phyloP scores from a whole-genome alignment of 2,113 vertebrate species.

The Peromyscus californicus region DNA sequence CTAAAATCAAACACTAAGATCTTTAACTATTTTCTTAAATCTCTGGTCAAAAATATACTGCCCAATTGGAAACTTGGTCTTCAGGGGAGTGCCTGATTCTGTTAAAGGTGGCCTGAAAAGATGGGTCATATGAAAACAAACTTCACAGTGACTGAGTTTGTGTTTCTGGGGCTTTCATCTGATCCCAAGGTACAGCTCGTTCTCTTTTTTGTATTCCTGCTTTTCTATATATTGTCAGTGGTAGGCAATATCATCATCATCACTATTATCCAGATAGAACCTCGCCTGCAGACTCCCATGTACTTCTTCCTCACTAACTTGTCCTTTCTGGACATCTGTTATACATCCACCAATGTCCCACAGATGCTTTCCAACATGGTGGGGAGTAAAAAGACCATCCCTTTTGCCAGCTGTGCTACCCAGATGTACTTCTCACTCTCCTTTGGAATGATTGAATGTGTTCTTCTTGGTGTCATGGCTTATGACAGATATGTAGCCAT shows the following conservation, averaged over 20 bases:
- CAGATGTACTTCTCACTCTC: constrained; percentile 84
- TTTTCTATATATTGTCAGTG: constrained; percentile 80
- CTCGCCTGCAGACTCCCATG: constrained; percentile 81
- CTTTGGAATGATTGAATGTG: constrained; percentile 84
- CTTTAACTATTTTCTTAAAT: neutral
- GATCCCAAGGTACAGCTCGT: constrained; percentile 72
- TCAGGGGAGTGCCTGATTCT: neutral
- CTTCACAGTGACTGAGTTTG: constrained; percentile 80
- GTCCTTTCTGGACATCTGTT: constrained; percentile 84
- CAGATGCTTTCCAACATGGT: constrained; percentile 84
- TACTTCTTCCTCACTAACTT: constrained; percentile 85
- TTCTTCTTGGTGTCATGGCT: constrained; percentile 85
- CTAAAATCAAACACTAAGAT: neutral
- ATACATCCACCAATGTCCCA: constrained; percentile 76
- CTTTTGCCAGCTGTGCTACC: constrained; percentile 78
- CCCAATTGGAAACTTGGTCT: neutral
- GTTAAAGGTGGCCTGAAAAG: neutral
- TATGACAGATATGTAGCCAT: constrained; percentile 83
- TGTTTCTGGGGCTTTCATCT: constrained; percentile 83
- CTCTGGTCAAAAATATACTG: neutral
- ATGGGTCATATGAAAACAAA: constrained; percentile 61
- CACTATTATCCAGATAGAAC: constrained; percentile 70
- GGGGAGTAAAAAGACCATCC: constrained; percentile 79
- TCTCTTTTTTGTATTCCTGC: constrained; percentile 81
- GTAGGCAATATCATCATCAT: constrained; percentile 78